Conservation (phyloP, 2,797 vertebrate species). For the Champsocephalus gunnari region DNA sequence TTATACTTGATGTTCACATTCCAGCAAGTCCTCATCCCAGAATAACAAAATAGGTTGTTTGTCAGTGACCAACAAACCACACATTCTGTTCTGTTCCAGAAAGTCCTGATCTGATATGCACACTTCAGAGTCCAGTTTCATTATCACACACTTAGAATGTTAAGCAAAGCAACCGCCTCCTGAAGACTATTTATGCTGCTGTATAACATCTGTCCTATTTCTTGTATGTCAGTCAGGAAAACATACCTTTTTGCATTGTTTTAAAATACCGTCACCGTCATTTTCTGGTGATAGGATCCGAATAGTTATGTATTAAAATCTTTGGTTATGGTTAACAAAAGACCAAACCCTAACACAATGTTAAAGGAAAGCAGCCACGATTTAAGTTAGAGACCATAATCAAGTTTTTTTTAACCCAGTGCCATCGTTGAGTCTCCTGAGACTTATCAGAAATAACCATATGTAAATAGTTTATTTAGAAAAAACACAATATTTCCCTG, state of each 20-base stretch:
- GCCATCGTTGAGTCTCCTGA: background rate
- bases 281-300: background rate
- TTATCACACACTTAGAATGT: background rate
- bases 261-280: background rate
- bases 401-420: background rate
- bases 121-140: background rate
- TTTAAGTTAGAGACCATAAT: background rate
- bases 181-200: background rate
- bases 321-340: background rate
- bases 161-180: background rate
- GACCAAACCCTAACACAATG: too few species aligned
- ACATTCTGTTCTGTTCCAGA: background rate
- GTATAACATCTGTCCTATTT: background rate
- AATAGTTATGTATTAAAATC: background rate
- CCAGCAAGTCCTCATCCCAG: background rate
- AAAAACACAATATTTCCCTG: background rate
- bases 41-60: constrained; percentile 9
- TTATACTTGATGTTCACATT: background rate
- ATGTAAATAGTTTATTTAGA: background rate
- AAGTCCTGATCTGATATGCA: background rate
- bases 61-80: background rate
- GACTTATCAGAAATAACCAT: background rate
- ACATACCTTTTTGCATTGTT: background rate
- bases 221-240: background rate
- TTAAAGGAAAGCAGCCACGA: background rate